phyloP scores from a whole-genome alignment of 2,113 vertebrate species.

The Sakesphorus luctuosus region DNA sequence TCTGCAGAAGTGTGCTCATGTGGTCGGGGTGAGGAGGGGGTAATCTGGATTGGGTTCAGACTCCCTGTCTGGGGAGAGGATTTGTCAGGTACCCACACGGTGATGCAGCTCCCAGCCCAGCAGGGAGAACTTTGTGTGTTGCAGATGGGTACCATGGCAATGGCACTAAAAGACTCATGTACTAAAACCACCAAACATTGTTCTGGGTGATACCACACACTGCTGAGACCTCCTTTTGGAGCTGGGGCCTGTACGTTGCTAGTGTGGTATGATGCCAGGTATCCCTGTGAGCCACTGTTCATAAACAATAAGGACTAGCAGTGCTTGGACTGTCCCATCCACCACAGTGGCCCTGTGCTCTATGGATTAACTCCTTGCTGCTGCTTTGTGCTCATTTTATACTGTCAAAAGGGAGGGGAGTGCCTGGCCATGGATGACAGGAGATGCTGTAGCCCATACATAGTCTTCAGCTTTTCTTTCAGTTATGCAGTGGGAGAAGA shows the following conservation, averaged over 20 bases:
- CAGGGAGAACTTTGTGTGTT: not conserved
- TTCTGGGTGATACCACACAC: not conserved
- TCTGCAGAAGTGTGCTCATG: rapidly evolving
- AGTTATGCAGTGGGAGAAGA: not conserved
- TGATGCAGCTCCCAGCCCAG: not conserved
- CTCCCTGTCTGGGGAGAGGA: not conserved
- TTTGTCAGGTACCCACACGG: not conserved
- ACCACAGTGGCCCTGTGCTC: not conserved
- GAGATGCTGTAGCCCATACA: rapidly evolving
- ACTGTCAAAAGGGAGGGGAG: not conserved
- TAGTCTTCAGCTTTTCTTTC: not conserved
- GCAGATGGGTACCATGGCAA: rapidly evolving
- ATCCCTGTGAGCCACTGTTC: not conserved
- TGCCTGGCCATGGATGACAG: rapidly evolving
- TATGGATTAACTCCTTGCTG: not conserved
- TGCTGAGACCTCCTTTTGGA: not conserved
- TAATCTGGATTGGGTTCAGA: not conserved
- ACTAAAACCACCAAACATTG: too few species aligned
- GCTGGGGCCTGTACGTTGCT: rapidly evolving
- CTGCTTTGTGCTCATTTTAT: not conserved
- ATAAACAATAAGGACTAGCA: not conserved
- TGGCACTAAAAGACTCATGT: not conserved
- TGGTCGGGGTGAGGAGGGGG: not conserved
- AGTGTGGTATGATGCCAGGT: rapidly evolving
- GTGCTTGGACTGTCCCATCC: not conserved